Base-by-base conservation (phyloP, 2,797 vertebrate genomes). In the Anguilla megastoma region DNA sequence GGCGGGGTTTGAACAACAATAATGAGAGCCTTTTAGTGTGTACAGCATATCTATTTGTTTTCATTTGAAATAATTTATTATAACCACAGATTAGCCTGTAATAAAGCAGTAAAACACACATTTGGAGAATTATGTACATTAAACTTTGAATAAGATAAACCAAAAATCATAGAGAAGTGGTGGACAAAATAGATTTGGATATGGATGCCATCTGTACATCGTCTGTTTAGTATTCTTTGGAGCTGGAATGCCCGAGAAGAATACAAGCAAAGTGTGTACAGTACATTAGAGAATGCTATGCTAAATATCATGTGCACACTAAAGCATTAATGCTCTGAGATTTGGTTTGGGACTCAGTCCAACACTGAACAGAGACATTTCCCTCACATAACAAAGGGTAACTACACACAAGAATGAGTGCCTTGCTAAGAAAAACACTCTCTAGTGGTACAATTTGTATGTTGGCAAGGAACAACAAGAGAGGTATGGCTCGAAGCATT, bases 381-480 rank as follows among this genome's bases (percentile, higher is more conserved):
- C 12, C 69, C 27, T 71, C 27, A 71, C 27, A 71, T 71, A 33
- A 33, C 69, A 33, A 71, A 30, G 69, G 69, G 8, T 30, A 71
- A 30, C 3, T n/a, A 66, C 24, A 24, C 27, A 71, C 27, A 33
- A 30, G 9, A 71, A 71, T 9, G 27, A 14, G 69, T 71, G 27
- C 69, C n/a, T 12, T 14, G 27, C 69, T 12, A 33, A 30, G 8
- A 71, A 71, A 71, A 10, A 71, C 21, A 12, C 2, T 9, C 69
- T 71, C 69, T 27, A 71, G 69, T 33, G 69, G 69, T 8, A 71
- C 69, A 71, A 71, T 71, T 71, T 71, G 33, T 30, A 71, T 71
- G 69, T 71, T 71, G 69, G 69, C 69, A 71, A 71, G 69, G 2
- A 27, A n/a, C 12, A 66, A 66, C 60, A 63, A 10, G 9, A 30